Evolutionary conservation across 2,888 invertebrate species (phyloP).

Genomic region (Melangyna quadrimaculata): DNA sequence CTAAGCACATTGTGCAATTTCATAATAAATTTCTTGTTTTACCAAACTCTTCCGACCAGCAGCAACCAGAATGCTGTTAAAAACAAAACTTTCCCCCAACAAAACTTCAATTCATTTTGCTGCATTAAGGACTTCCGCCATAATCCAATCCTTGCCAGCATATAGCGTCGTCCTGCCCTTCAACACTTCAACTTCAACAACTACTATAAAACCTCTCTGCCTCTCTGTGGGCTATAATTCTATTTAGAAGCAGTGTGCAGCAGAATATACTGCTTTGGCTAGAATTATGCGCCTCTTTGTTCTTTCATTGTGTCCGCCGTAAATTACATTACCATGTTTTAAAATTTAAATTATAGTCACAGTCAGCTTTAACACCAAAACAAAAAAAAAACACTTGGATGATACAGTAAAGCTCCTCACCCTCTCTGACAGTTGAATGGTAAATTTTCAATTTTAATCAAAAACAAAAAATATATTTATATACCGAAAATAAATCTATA

Average conservation of each 20-base stretch:
- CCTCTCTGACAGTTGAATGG: slow-evolving; percentile 31
- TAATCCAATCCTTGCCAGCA: slow-evolving; percentile 3
- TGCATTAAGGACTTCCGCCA: slow-evolving; percentile 10
- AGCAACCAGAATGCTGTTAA: background rate
- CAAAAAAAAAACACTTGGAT: background rate
- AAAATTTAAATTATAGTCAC: slow-evolving; percentile 25
- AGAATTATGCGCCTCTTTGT: slow-evolving; percentile 3
- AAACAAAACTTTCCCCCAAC: background rate
- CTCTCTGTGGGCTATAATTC: slow-evolving; percentile 16
- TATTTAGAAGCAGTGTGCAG: slow-evolving; percentile 39
- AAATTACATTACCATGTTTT: slow-evolving; percentile 49
- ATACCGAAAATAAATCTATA: slow-evolving; percentile 44
- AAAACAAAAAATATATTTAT: background rate
- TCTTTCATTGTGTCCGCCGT: slow-evolving; percentile 20
- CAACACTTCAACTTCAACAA: background rate
- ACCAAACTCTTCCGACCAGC: background rate
- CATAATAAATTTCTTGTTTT: slow-evolving; percentile 27
- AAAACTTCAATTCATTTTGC: slow-evolving; percentile 31
- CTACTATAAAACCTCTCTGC: background rate
- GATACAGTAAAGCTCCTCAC: background rate
- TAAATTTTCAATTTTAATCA: slow-evolving; percentile 61
- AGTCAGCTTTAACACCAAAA: background rate
- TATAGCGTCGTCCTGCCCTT: background rate
- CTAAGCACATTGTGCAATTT: slow-evolving; percentile 4
- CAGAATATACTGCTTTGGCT: background rate